phyloP scores from a whole-genome alignment of 2,888 invertebrate genomes.

The Zhuqinia jingwanae region DNA sequence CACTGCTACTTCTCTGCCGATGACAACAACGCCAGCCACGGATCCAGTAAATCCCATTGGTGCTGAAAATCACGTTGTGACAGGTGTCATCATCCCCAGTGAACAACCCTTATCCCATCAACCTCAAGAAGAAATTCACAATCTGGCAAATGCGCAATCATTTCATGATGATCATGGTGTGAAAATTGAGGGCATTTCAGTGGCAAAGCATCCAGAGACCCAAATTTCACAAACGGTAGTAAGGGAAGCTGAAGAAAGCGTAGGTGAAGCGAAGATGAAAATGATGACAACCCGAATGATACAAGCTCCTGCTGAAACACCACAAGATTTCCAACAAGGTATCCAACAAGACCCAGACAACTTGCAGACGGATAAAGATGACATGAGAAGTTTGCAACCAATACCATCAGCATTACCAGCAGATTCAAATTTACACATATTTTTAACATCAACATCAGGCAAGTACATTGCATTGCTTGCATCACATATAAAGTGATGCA shows the following conservation, averaged over 20 bases:
- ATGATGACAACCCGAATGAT: slow-evolving; percentile 30
- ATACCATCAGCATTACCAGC: neutral
- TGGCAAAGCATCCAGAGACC: neutral
- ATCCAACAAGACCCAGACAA: no score
- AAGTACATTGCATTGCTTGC: no score
- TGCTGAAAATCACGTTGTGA: slow-evolving; percentile 36
- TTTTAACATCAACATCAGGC: neutral
- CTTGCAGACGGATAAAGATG: no score
- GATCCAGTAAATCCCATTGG: neutral
- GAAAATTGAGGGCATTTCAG: neutral
- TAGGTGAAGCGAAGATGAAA: neutral
- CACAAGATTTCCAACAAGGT: neutral
- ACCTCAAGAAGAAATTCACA: neutral
- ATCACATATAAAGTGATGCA: no score
- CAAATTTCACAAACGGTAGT: neutral
- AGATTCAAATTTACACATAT: neutral
- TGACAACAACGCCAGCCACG: slow-evolving; percentile 13
- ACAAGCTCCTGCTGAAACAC: neutral
- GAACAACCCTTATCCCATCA: neutral
- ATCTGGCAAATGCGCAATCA: neutral
- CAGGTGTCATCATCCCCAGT: neutral
- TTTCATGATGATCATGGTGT: no score
- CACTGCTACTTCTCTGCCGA: neutral
- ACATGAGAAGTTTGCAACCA: no score
- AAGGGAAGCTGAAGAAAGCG: neutral